phyloP scores from a whole-genome alignment of 1,140 invertebrate species.

The Uloborus diversus region DNA sequence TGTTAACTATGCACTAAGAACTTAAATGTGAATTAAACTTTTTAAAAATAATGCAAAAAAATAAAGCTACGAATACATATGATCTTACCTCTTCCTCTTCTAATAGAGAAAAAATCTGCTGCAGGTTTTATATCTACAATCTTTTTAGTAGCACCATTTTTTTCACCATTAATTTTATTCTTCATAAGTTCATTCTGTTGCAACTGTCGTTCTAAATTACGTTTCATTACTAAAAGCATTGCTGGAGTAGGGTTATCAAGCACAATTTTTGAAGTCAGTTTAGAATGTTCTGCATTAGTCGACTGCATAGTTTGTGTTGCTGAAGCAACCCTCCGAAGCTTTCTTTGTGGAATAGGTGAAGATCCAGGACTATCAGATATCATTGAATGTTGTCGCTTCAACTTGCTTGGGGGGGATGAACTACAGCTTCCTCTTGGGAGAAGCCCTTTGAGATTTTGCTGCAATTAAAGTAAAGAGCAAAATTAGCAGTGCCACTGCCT shows the following conservation, averaged over 20 bases:
- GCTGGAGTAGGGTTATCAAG: constrained; percentile 68
- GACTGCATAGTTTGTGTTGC: constrained; percentile 49
- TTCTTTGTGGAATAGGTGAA: constrained; percentile 39
- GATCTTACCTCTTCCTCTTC: constrained; percentile 17
- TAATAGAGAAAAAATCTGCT: background rate
- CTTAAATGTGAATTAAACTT: too few relatives aligned
- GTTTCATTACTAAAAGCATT: constrained; percentile 67
- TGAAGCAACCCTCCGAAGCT: constrained; percentile 32
- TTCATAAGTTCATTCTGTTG: constrained; percentile 2
- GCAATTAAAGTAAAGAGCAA: too few relatives aligned
- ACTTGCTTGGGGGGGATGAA: constrained; percentile 37
- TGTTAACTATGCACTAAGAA: too few relatives aligned
- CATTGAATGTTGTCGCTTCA: constrained; percentile 8
- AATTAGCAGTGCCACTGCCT: too few relatives aligned
- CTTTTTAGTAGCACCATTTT: background rate
- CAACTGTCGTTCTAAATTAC: constrained; percentile 48
- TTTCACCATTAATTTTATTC: background rate
- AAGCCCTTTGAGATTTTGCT: constrained; percentile 33
- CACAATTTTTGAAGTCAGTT: constrained; percentile 7
- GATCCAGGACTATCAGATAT: constrained; percentile 5
- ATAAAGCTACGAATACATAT: too few relatives aligned
- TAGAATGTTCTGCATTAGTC: constrained; percentile 21
- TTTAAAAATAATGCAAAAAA: too few relatives aligned
- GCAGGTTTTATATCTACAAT: constrained; percentile 7
- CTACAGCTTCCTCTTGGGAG: constrained; percentile 40